Conservation (phyloP, 1,140 invertebrate species). For the Trachymyrmex cornetzi region DNA sequence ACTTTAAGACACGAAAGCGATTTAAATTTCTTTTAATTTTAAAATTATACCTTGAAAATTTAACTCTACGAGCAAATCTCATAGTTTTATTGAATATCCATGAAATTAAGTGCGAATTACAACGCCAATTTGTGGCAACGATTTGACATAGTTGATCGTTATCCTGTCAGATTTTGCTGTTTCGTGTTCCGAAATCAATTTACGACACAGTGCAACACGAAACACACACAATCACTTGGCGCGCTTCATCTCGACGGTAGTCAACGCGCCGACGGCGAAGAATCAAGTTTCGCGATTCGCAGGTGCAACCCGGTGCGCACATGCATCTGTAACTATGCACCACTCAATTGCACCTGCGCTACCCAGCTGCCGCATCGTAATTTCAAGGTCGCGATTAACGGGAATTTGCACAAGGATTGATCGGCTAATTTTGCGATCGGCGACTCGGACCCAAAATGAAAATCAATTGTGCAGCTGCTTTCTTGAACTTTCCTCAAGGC, state of each 20-base stretch:
- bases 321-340: constrained; percentile 61
- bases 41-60: background rate
- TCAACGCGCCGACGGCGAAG: constrained; percentile 22
- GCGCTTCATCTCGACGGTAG: background rate
- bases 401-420: constrained; percentile 51
- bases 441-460: background rate
- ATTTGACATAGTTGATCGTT: constrained; percentile 20
- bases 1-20: background rate
- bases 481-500: background rate
- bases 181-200: constrained; percentile 22
- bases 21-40: background rate
- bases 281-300: constrained; percentile 62
- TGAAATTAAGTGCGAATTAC: background rate
- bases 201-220: background rate
- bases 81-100: background rate
- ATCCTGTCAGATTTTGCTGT: background rate
- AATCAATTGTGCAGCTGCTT: background rate
- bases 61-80: background rate
- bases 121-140: background rate
- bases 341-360: constrained; percentile 70
- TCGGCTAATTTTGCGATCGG: constrained; percentile 44
- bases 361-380: constrained; percentile 72
- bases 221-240: constrained; percentile 17
- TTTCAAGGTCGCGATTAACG: constrained; percentile 72
- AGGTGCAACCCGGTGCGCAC: constrained; percentile 68